A percentile compares a stretch with the other conserved stretches of the same genome.
Evolutionary conservation across 2,888 invertebrate species (phyloP).

Genomic region (Pandemis heparana): DNA sequence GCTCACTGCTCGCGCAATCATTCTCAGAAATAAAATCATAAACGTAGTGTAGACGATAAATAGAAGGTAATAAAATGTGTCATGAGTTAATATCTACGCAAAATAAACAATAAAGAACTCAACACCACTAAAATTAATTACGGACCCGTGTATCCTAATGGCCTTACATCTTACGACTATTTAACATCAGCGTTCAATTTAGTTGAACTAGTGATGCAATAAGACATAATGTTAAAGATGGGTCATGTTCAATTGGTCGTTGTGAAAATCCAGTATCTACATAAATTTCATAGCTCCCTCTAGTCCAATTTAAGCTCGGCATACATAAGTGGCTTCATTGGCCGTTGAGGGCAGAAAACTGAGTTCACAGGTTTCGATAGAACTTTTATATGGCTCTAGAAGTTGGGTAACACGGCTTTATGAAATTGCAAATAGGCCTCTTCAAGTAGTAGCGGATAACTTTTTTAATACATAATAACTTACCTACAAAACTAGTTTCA

Average conservation of each 20-base stretch:
- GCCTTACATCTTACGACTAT: background rate
- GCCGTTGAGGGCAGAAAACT: background rate
- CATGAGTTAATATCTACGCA: background rate
- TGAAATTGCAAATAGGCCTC: constrained; percentile 1
- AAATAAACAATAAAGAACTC: background rate
- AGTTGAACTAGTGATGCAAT: background rate
- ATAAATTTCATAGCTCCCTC: background rate
- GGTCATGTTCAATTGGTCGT: background rate
- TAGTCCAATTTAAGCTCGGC: background rate
- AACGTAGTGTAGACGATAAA: background rate
- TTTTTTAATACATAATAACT: background rate
- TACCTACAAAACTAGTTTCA: background rate
- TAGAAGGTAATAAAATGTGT: background rate
- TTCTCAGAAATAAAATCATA: background rate
- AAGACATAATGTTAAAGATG: background rate
- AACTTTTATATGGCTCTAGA: background rate
- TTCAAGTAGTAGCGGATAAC: background rate
- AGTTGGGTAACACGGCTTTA: background rate
- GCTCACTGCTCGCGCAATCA: background rate
- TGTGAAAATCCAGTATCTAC: constrained; percentile 3
- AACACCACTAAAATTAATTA: background rate
- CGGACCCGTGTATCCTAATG: background rate
- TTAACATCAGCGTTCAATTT: background rate
- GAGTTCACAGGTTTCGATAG: background rate
- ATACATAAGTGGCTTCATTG: background rate